Base-by-base conservation (phyloP, 1,140 invertebrate genomes). In the Tetragonula clypearis region DNA sequence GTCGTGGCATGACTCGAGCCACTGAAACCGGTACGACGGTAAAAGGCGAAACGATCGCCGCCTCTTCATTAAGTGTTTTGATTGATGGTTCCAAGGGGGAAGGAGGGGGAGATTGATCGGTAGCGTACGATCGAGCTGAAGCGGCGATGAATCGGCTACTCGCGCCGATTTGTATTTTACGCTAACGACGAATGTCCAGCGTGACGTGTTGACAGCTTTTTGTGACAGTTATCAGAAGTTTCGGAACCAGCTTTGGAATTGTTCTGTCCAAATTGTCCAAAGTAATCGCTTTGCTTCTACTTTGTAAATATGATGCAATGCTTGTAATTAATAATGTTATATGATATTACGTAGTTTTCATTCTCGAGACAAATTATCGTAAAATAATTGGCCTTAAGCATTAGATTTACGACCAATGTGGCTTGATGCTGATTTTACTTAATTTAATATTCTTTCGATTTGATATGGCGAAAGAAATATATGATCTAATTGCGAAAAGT, bases 41-140 rank as follows among this genome's bases (percentile, higher is more conserved):
- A 62, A 66, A 26, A 78, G 75, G 60, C 30, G 75, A 23, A 60
- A 78, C 41, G 75, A 78, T 78, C 14, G 60, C 6, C 23, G 35
- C 21, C 58, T 49, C 35, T 78, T 30, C 35, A 76, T 78, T 78
- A 65, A 78, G 58, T 65, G 75, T 62, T 66, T 66, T 49, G 75
- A 78, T 77, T 60, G 75, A 77, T 77, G 19, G 55, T 76, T 76
- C 30, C 26, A 76, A n/a, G n/a, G n/a, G 65, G 15, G 26, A 12
- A 17, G 17, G 17, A 12, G 41, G 12, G 41, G 8, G 58, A 60
- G 75, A 77, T 78, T 41, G 75, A 78, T 65, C 49, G 69, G 69
- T 69, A 30, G 71, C 14, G 71, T 26, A 23, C 23, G 71, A 76
- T 76, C 30, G 49, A 56, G 26, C 4, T 2, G 55, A 58, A 53